phyloP scores from a whole-genome alignment of 2,888 invertebrate species.

The Mechanitis messenoides region DNA sequence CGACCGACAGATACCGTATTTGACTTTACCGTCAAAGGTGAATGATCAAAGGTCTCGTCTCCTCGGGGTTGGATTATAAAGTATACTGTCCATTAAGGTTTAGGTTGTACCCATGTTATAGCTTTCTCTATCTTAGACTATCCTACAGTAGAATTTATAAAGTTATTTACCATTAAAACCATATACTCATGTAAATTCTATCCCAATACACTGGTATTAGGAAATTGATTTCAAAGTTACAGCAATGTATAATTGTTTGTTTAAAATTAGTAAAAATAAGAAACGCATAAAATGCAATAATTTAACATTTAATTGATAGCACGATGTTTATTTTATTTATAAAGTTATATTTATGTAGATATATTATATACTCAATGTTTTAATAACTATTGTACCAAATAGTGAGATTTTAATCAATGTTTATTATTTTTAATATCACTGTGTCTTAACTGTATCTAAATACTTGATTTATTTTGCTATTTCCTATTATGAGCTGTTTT shows the following conservation, averaged over 20 bases:
- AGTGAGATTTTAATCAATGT: slow-evolving; percentile 26
- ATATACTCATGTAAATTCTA: not conserved
- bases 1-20: not conserved
- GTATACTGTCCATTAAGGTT: slow-evolving; percentile 9
- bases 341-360: slow-evolving; percentile 48
- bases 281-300: slow-evolving; percentile 61
- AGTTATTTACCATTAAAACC: not conserved
- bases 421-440: slow-evolving; percentile 20
- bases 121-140: slow-evolving; percentile 20
- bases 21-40: no score
- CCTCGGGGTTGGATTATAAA: not conserved
- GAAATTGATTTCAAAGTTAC: no score
- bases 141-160: slow-evolving; percentile 11
- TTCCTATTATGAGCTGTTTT: slow-evolving; percentile 12
- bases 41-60: not conserved
- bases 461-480: slow-evolving; percentile 22
- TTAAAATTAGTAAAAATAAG: slow-evolving; percentile 29
- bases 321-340: slow-evolving; percentile 43
- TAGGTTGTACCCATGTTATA: slow-evolving; percentile 13
- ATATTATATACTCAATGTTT: slow-evolving; percentile 35
- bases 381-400: slow-evolving; percentile 38
- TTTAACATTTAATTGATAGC: slow-evolving; percentile 51
- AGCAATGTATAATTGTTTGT: not conserved
- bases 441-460: slow-evolving; percentile 16
- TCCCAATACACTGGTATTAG: no score